Evolutionary conservation across 2,888 invertebrate genomes (phyloP), one percentile per base, ranked within the genome.

Genomic region (Noctua pronuba): DNA sequence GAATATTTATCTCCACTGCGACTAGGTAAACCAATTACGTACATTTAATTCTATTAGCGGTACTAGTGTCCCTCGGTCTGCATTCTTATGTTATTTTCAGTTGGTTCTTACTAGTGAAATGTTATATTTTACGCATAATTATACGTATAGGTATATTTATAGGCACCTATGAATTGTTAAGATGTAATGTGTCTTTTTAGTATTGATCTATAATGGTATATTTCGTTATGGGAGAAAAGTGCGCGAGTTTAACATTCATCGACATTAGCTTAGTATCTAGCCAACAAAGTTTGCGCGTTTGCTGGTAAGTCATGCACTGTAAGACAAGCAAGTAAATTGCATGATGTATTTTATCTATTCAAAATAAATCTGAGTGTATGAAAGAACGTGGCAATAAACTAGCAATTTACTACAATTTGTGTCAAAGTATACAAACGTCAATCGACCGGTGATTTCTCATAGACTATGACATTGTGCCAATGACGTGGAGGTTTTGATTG

Each of bases 11-110:
- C 81, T 85, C 66, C 70, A 79, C 80, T 83, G 88, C 83, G 82
- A 86, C 88, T 86, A 84, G 86, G 89, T 94, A 95, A 95, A 92
- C 95, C 94, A 94, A 94, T 94, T 94, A 94, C 82, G 86, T 89
- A 82, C 87, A 89, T 89, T 86, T 95, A 95, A 95, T 95, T 92
- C 92, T 90, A 94, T 95, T 95, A 95, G 92, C 80, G 80, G 85
- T 88, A 85, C 88, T 84, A 88, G 85, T 86, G 89, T 85, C 86
- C 85, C 84, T 82, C 87, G 73, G 80, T 83, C 74, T 87, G 88
- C 87, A 91, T 90, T 90, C 87, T 88, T 85, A 86, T 38, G 87
- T 86, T 89, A 85, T 88, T 86, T 87, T 83, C 79, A 85, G 81
- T 82, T 76, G 38, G 76, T 80, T 77, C 71, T 81, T 77, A 75